Conservation (phyloP, 1,140 invertebrate species). For the Cydia strobilella region DNA sequence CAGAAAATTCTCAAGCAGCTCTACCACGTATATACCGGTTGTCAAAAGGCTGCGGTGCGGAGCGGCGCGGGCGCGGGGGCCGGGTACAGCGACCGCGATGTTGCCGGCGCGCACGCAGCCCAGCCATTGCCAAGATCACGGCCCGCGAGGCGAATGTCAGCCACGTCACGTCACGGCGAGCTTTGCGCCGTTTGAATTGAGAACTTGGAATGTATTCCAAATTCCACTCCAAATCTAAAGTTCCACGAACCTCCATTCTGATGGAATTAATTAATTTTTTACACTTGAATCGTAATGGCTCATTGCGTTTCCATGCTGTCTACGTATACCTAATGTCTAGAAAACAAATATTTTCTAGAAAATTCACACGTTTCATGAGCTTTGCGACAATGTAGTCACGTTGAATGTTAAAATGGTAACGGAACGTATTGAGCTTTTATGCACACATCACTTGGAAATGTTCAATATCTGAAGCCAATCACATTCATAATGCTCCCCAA, state of each 20-base stretch:
- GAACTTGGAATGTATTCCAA: conserved; percentile 58
- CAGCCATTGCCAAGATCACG: conserved; percentile 78
- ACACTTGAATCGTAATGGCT: not conserved
- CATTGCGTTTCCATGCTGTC: not conserved
- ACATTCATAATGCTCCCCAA: conserved; percentile 59
- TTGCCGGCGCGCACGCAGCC: conserved; percentile 59
- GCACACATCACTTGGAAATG: not conserved
- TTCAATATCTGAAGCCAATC: conserved; percentile 48
- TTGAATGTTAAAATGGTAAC: not conserved
- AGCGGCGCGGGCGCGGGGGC: conserved; percentile 37
- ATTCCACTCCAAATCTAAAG: conserved; percentile 23
- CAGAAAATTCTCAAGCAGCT: conserved; percentile 71
- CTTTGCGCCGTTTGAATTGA: conserved; percentile 65
- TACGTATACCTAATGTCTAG: not conserved
- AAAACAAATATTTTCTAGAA: not conserved
- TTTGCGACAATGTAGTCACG: not conserved
- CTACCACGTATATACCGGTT: conserved; percentile 71
- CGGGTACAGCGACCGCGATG: conserved; percentile 77
- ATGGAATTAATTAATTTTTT: not conserved
- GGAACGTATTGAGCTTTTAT: not conserved
- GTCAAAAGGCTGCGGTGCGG: conserved; percentile 69
- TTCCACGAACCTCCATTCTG: not conserved
- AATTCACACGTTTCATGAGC: not conserved
- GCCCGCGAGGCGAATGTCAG: conserved; percentile 75
- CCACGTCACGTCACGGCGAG: conserved; percentile 72